Evolutionary conservation across 2,888 invertebrate species (phyloP), one percentile per base, ranked within the genome.

Genomic region (Cataglyphis altisquamis): DNA sequence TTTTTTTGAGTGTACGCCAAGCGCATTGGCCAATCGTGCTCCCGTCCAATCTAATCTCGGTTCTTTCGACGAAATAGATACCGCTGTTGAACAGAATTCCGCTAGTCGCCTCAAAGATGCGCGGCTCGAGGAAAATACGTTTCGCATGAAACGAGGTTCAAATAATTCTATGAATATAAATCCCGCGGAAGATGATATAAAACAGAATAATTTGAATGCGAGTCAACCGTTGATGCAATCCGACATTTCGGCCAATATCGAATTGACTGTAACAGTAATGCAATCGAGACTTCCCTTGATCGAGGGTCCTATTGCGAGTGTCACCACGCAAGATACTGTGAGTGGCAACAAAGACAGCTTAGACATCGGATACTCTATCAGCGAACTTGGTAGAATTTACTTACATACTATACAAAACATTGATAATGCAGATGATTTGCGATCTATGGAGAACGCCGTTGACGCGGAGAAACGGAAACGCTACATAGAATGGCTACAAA

Each of bases 311-410:
- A 87, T 83, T 1, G 72, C 81, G 9, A 87, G 87, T 41, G 57
- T 57, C 39, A 63, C 72, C 60, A 84, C 84, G 18, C 88, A 86
- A 15, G 91, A 90, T 5, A 89, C 89, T 5, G 81, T 86, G 3
- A 91, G 92, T 74, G 92, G 90, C n/a, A 93, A 93, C 66, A 93
- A 92, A 70, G 93, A 93, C 74, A 93, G 93, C 66, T 83, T 93
- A 41, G 93, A 93, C 75, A 91, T 93, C 36, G 93, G 93, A 8
- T 94, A 93, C 64, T 93, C 93, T 57, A 91, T 92, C 80, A 94
- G 93, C 62, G 92, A 93, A 70, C 86, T 92, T 21, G 93, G 93
- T 25, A 91, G 89, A 85, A 80, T 91, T 10, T 91, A 90, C 75
- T 82, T 91, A 73, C 92, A 91, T 55, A 93, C 90, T 88, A 75